Base-by-base conservation (phyloP, 92 coral and sea anemone species). In the Heliopora coerulea region DNA sequence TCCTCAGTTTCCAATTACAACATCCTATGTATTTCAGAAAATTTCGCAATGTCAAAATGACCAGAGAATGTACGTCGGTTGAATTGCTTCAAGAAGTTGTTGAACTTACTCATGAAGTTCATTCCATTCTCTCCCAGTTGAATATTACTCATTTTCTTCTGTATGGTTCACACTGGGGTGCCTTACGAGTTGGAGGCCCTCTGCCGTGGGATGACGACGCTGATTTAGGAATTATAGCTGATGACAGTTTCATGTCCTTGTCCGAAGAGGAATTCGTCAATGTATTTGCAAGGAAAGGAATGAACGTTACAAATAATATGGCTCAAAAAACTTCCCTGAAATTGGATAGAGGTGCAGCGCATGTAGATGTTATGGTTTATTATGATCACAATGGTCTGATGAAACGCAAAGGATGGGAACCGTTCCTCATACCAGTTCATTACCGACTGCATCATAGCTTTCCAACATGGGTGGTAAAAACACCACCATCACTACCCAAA, bases 341-440 rank as follows among this genome's bases (percentile, higher is more conserved):
- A 30, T 13, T 67, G 11, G 27, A 48, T 13, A 58, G 74, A 13
- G 74, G 57, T 25, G 18, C 30, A 29, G 74, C 59, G 19, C 54
- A 80, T 42, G 86, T 91, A 0, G 97, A 88, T 52, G 49, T 88
- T 41, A 88, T 91, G 78, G 88, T 84, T 8, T 88, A 79, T 59
- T 85, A 74, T 73, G 73, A 85, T 49, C 64, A 83, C 50, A 58
- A 65, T 44, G 88, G 93, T 0, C 72, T 78, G 33, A 91, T 88
- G 97, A 79, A 77, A 75, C 84, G 97, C n/a, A 63, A 77, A 24
- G 97, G 97, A 3, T 54, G 86, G 59, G 93, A 83, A 69, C 49
- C 97, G 0, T 88, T 91, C 88, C 0, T 85, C 13, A 52, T 86
- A 23, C 79, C 85, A 40, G 63, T 91, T 7, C 79, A 91, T 40